A percentile compares a stretch with the other conserved stretches of the same genome.
Evolutionary conservation across 2,113 vertebrate genomes (phyloP).

Genomic region (Boulengeromyrus knoepffleri): DNA sequence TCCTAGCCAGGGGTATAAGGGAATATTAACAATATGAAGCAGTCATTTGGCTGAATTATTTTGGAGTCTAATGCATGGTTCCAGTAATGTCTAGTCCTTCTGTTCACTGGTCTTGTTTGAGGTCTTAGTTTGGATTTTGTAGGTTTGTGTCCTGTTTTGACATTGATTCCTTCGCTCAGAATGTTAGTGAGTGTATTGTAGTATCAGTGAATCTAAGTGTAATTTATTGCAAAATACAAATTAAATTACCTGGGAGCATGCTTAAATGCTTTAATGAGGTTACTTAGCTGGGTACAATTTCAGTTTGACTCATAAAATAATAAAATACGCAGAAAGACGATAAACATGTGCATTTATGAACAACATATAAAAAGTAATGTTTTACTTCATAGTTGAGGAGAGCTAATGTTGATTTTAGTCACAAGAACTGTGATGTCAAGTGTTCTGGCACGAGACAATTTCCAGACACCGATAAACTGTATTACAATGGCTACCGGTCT

Average conservation of each 20-base stretch:
- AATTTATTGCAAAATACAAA: not conserved
- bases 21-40: not conserved
- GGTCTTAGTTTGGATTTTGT: not conserved
- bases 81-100: not conserved
- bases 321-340: not conserved
- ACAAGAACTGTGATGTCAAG: not conserved
- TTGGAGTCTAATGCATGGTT: not conserved
- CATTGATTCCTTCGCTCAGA: not conserved
- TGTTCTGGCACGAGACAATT: not conserved
- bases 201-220: not conserved
- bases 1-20: not conserved
- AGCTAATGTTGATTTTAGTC: not conserved
- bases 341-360: not conserved
- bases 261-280: too few relatives aligned
- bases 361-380: not conserved
- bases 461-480: not conserved
- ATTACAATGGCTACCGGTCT: not conserved
- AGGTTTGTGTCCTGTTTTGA: not conserved
- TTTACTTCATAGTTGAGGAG: not conserved
- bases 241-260: not conserved
- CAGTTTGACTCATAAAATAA: not conserved
- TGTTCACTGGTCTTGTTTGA: not conserved
- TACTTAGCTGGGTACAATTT: not conserved
- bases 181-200: not conserved
- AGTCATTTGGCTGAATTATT: not conserved